Percentiles rank a stretch among this genome's conserved stretches.
These are phyloP conservation scores for Lasiurus cinereus DNA, from an alignment of 2,113 vertebrate genomes.

Conservation along the genomic window DNA sequence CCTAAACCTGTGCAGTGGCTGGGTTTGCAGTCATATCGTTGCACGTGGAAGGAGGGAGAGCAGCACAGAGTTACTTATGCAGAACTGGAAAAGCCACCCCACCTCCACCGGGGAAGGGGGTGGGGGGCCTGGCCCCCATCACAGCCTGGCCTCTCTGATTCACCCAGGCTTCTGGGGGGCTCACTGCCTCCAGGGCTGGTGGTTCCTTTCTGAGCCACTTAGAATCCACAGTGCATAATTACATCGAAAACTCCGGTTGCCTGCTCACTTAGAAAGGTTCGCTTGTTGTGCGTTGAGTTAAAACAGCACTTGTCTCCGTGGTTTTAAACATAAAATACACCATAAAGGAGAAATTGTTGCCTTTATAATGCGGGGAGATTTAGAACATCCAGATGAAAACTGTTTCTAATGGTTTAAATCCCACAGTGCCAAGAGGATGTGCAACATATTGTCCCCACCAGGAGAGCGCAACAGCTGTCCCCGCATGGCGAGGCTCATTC, in stretches of 20 bases:
- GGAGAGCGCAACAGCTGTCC: slow-evolving; percentile 72
- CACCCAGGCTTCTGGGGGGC: fast-evolving
- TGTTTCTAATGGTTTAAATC: slow-evolving; percentile 74
- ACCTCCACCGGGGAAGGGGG: too few species aligned
- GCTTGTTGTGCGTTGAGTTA: background rate
- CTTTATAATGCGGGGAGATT: slow-evolving; percentile 19
- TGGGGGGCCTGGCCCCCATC: background rate
- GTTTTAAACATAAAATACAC: slow-evolving; percentile 72
- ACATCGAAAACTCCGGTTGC: slow-evolving; percentile 32
- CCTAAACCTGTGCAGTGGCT: background rate
- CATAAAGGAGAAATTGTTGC: slow-evolving; percentile 33
- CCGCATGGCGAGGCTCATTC: background rate
- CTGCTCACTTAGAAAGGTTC: background rate
- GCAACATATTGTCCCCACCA: background rate
- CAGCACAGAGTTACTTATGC: background rate
- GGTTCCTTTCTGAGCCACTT: slow-evolving; percentile 41
- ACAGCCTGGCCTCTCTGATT: background rate
- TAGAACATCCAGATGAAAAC: slow-evolving; percentile 41
- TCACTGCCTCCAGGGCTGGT: background rate
- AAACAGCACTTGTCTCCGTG: slow-evolving; percentile 21
- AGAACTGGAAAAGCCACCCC: background rate
- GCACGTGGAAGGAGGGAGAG: background rate
- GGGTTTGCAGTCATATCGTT: background rate
- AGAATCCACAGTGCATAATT: background rate
- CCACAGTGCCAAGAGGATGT: slow-evolving; percentile 50